Evolutionary conservation across 2,113 vertebrate genomes (phyloP), one percentile per base, ranked within the genome.

Genomic region (Microcebus jonahi): DNA sequence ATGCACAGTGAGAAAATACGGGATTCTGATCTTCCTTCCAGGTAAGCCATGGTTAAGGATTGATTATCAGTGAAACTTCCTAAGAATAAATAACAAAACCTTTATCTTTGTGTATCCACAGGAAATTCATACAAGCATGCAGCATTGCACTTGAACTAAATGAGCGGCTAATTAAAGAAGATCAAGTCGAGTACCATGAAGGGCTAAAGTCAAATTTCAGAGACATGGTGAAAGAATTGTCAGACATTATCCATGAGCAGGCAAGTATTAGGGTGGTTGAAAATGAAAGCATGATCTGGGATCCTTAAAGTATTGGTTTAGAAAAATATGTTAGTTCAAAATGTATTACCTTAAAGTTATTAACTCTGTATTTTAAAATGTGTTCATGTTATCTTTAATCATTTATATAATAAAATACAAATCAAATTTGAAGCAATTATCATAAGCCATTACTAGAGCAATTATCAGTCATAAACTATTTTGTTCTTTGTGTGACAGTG

Each of bases 161-260:
- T 0, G 99, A 99, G 96, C 98, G 99, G 2, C 98, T 99, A 73
- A 99, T 99, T 96, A 99, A 99, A 97, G 99, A 99, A 83, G 99
- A 99, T 97, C 99, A 99, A 97, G 97, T 99, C 65, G 99, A 99
- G 97, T 99, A 99, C 97, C 99, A 99, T 0, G 99, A 99, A 97
- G 99, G 99, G 23, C 98, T 99, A 27, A 99, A 99, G 97, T 98
- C 98, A 94, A 99, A 99, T 98, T 99, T 99, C 68, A 99, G 99
- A 98, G 99, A 99, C 61, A 99, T 99, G 99, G 99, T 99, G 59
- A 99, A 99, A 97, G 99, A 99, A 96, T 98, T 99, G 25, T 99
- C 99, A 1, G 99, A 99, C 65, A 99, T 99, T 98, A 99, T 99
- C 97, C 99, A 99, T 0, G 99, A 99, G 75, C 99, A 99, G 99